Evolutionary conservation across 2,888 invertebrate genomes (phyloP).

Genomic region (Ectobius pallidus): DNA sequence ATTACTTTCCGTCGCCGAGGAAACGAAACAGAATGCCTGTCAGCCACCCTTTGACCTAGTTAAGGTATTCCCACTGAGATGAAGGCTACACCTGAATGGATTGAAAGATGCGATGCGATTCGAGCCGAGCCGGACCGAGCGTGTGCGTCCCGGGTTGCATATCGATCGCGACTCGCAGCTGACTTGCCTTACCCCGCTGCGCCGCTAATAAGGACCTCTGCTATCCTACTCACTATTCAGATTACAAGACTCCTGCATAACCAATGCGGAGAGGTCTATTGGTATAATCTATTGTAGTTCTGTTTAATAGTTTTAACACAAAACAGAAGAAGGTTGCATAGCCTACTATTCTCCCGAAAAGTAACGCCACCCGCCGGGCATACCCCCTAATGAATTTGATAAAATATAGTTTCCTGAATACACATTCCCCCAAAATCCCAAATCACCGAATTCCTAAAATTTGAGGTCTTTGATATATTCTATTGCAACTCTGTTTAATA

Average conservation of each 20-base stretch:
- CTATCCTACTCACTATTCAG: no score
- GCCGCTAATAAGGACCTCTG: background rate
- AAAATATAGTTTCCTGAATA: no score
- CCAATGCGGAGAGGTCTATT: background rate
- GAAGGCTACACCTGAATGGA: background rate
- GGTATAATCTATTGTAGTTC: background rate
- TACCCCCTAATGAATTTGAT: background rate
- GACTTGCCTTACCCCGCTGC: background rate
- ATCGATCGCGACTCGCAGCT: background rate
- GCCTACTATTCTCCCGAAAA: background rate
- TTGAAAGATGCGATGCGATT: background rate
- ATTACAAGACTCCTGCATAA: no score
- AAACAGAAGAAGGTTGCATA: background rate
- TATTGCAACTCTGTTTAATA: no score
- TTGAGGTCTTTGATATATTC: no score
- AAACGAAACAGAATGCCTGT: background rate
- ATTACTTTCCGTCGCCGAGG: background rate
- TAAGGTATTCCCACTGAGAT: conserved; percentile 2
- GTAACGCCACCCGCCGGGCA: background rate
- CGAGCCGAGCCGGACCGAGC: background rate
- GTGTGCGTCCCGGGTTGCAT: background rate
- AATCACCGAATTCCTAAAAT: no score
- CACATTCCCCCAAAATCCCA: no score
- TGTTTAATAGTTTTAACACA: no score
- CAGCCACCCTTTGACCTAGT: background rate